These are phyloP conservation scores for Rhizoglyphus robini DNA, from an alignment of 1,140 invertebrate genomes.

Conservation along the genomic window DNA sequence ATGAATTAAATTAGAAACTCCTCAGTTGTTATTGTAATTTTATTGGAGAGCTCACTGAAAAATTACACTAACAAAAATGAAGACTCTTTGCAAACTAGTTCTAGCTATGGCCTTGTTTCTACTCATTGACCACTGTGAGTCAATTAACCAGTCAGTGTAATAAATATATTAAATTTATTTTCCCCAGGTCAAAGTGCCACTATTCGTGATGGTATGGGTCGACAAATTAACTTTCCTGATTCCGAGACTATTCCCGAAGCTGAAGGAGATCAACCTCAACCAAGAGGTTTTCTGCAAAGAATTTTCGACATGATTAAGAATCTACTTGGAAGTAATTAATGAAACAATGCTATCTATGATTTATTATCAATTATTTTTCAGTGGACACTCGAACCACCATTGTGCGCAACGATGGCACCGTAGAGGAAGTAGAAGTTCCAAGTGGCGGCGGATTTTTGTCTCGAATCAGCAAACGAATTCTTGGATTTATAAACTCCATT, in stretches of 20 bases:
- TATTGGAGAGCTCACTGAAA: no score
- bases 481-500: not conserved
- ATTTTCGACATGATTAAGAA: conserved; percentile 11
- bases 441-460: not conserved
- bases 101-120: no score
- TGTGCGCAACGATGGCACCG: conserved; percentile 3
- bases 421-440: not conserved
- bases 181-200: not conserved
- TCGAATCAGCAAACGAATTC: not conserved
- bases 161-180: no score
- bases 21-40: no score
- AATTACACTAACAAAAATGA: no score
- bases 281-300: not conserved
- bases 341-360: not conserved
- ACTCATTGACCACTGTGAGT: no score
- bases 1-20: no score
- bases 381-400: not conserved
- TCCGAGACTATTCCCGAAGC: not conserved
- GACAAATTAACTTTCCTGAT: not conserved
- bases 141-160: no score
- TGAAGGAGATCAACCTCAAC: no score
- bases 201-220: not conserved
- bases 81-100: no score
- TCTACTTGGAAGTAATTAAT: conserved; percentile 7
- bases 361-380: not conserved